phyloP scores from a whole-genome alignment of 2,113 vertebrate species.

The Rhinichthys klamathensis region DNA sequence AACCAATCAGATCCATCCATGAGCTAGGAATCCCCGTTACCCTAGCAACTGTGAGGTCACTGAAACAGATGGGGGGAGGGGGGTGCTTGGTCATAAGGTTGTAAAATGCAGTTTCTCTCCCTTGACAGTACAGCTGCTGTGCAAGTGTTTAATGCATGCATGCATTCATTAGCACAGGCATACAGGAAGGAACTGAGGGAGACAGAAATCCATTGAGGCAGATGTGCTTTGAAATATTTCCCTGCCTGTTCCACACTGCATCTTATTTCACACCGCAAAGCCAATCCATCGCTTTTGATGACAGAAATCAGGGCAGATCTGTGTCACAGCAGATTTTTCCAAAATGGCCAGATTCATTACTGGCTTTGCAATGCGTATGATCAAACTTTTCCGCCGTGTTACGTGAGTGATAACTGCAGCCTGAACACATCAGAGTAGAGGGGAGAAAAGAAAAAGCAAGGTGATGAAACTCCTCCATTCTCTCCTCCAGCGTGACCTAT shows the following conservation, averaged over 20 bases:
- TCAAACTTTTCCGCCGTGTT: not conserved
- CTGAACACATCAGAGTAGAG: not conserved
- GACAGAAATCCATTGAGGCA: conserved; percentile 5
- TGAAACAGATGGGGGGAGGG: not conserved
- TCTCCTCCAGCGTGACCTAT: conserved; percentile 24
- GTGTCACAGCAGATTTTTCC: not conserved
- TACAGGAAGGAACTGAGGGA: conserved; percentile 31
- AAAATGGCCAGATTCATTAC: not conserved
- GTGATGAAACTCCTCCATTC: conserved; percentile 33
- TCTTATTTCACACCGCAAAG: conserved; percentile 21
- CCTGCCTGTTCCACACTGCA: conserved; percentile 23
- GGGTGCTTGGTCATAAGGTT: not conserved
- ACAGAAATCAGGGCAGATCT: not conserved
- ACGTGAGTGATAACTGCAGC: not conserved
- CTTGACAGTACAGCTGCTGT: conserved; percentile 42
- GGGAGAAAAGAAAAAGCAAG: not conserved
- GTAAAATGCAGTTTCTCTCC: conserved; percentile 43
- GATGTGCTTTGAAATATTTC: conserved; percentile 27
- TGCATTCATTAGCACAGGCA: conserved; percentile 36
- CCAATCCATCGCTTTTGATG: not conserved
- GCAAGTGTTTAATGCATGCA: conserved; percentile 40
- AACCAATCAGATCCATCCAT: conserved; percentile 40
- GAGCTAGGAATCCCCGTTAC: conserved; percentile 50
- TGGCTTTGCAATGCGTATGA: not conserved
- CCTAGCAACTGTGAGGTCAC: conserved; percentile 54